phyloP scores from a whole-genome alignment of 1,140 invertebrate species.

The Maconellicoccus hirsutus region DNA sequence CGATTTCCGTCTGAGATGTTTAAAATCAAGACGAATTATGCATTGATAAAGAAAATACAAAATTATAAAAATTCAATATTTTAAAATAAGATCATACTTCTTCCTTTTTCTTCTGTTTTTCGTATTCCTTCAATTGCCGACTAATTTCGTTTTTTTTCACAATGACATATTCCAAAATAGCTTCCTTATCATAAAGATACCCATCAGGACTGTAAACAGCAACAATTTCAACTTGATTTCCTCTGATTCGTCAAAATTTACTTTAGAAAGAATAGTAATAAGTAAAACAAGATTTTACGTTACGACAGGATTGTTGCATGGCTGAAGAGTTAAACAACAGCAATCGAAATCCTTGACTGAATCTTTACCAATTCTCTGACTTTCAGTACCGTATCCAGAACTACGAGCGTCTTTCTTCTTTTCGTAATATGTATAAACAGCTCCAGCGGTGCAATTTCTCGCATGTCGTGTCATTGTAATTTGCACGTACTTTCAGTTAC shows the following conservation, averaged over 20 bases:
- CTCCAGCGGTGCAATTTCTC: conserved; percentile 93
- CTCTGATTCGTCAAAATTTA: background rate
- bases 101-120: conserved; percentile 71
- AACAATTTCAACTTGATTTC: conserved; percentile 2
- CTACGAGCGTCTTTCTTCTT: conserved; percentile 89
- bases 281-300: conserved; percentile 44
- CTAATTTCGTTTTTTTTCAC: conserved; percentile 88
- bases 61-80: conserved; percentile 19
- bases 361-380: conserved; percentile 82
- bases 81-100: conserved; percentile 35
- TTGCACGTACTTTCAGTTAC: background rate
- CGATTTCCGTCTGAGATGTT: conserved; percentile 42
- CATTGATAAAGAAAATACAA: conserved; percentile 16
- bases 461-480: conserved; percentile 80
- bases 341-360: conserved; percentile 97
- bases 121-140: conserved; percentile 83
- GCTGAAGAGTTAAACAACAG: conserved; percentile 92
- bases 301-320: conserved; percentile 78
- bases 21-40: too few species aligned
- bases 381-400: conserved; percentile 81
- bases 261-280: conserved; percentile 20
- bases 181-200: conserved; percentile 93
- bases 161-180: conserved; percentile 90
- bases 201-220: conserved; percentile 69
- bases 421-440: conserved; percentile 97